phyloP scores from a whole-genome alignment of 1,140 invertebrate genomes.

The Planococcus citri region DNA sequence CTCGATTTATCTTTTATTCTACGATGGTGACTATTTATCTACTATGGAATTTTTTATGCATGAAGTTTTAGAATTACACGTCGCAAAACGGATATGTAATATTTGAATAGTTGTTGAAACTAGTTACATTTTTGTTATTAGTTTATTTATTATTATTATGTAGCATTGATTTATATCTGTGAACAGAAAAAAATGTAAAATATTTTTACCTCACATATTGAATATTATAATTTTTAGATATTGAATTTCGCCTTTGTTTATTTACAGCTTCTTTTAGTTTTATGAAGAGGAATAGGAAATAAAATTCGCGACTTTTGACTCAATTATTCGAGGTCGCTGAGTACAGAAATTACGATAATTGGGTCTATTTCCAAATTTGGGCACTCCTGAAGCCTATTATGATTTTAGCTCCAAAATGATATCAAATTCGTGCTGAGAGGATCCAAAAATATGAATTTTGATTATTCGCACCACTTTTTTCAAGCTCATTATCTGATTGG shows the following conservation, averaged over 20 bases:
- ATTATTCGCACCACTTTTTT: too few species aligned
- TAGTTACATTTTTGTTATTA: conserved; percentile 1
- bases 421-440: too few species aligned
- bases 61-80: neutral
- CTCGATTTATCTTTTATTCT: too few species aligned
- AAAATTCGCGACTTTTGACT: too few species aligned
- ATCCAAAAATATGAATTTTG: too few species aligned
- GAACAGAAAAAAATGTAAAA: conserved; percentile 2
- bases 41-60: neutral
- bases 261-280: neutral
- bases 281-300: too few species aligned
- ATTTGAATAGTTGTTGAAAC: neutral
- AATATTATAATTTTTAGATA: neutral
- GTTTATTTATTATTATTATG: neutral
- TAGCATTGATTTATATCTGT: neutral
- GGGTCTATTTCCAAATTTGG: too few species aligned
- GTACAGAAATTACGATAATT: too few species aligned
- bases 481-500: too few species aligned
- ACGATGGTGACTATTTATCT: neutral
- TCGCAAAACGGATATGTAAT: neutral
- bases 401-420: too few species aligned
- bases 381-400: too few species aligned
- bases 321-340: too few species aligned
- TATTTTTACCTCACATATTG: neutral
- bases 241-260: neutral